Conservation (phyloP, 2,888 invertebrate genomes). For the Tachina lurida region DNA sequence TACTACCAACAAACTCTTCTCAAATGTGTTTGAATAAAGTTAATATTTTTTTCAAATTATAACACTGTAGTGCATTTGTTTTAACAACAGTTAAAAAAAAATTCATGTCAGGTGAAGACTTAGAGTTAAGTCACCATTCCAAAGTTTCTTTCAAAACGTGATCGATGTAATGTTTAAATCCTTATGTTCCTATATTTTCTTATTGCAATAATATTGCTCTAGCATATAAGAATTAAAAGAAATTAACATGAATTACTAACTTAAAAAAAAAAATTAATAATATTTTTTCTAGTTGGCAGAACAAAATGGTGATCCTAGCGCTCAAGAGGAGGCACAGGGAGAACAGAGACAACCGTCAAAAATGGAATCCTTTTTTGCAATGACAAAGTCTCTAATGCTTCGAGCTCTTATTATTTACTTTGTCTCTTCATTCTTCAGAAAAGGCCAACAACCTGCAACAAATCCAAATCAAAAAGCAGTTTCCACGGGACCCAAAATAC, state of each 20-base stretch:
- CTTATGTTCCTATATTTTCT: too few relatives aligned
- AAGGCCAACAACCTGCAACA: slow-evolving; percentile 83
- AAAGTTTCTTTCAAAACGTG: too few relatives aligned
- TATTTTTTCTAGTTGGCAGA: slow-evolving; percentile 58
- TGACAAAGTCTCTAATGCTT: slow-evolving; percentile 93
- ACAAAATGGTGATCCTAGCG: slow-evolving; percentile 54
- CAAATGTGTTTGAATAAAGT: too few relatives aligned
- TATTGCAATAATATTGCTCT: too few relatives aligned
- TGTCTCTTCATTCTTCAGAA: slow-evolving; percentile 94
- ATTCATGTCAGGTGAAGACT: too few relatives aligned
- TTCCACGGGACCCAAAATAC: slow-evolving; percentile 82
- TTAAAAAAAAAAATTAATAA: neutral
- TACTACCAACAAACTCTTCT: too few relatives aligned
- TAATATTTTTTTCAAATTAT: too few relatives aligned
- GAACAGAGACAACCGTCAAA: slow-evolving; percentile 79
- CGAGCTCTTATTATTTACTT: slow-evolving; percentile 96
- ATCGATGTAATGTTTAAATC: too few relatives aligned
- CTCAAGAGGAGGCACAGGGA: slow-evolving; percentile 39
- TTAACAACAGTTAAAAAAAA: too few relatives aligned
- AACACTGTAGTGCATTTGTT: too few relatives aligned
- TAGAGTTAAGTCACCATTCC: too few relatives aligned
- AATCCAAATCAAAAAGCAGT: slow-evolving; percentile 78
- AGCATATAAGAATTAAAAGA: too few relatives aligned
- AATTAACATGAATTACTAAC: neutral
- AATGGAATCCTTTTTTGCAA: slow-evolving; percentile 91